These are phyloP conservation scores for Sebastes iracundus DNA, from an alignment of 2,797 vertebrate species.

Conservation along the genomic window DNA sequence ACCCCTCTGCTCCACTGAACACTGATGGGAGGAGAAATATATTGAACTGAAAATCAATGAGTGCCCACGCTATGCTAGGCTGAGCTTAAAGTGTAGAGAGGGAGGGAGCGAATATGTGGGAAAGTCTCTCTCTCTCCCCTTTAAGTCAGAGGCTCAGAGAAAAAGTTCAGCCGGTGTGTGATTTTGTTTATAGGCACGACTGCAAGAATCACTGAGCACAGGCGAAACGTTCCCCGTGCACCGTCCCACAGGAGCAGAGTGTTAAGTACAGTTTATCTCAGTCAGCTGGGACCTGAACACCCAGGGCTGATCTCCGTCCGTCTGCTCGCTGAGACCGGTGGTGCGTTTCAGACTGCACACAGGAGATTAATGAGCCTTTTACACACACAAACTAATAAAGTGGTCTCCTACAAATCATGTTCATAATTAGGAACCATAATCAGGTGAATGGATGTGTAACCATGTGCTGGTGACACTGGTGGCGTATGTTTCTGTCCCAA, in stretches of 20 bases:
- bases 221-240: background rate
- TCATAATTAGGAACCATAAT: background rate
- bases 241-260: constrained; percentile 3
- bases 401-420: background rate
- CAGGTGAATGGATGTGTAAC: background rate
- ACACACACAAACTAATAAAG: background rate
- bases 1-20: constrained; percentile 1
- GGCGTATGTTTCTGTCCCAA: background rate
- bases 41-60: constrained; percentile 35
- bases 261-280: constrained; percentile 28
- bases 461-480: background rate
- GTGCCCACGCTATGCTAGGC: background rate
- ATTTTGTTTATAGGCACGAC: background rate
- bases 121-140: background rate
- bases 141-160: background rate
- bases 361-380: constrained; percentile 5
- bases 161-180: background rate
- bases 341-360: background rate
- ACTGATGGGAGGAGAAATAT: background rate
- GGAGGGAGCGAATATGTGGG: background rate
- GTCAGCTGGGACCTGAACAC: constrained; percentile 3
- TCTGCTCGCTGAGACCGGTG: background rate
- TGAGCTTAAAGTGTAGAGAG: background rate
- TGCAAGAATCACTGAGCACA: background rate
- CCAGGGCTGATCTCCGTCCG: background rate